These are phyloP conservation scores for Zalophus californianus DNA, from an alignment of 2,797 vertebrate species.

Conservation along the genomic window DNA sequence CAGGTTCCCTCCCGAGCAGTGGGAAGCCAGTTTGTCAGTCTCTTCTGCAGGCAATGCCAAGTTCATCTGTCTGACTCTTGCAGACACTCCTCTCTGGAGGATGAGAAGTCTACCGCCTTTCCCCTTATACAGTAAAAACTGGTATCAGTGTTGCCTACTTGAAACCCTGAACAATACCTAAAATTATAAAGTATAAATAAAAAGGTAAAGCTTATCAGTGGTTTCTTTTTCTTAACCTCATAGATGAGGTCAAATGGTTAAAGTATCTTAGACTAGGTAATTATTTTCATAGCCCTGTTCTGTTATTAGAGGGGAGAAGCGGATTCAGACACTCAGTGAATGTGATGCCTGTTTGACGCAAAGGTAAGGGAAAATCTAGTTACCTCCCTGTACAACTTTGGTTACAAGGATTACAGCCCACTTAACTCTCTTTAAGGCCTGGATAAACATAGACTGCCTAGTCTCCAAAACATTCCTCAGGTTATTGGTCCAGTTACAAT, in stretches of 20 bases:
- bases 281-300: conserved; percentile 47
- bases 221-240: conserved; percentile 49
- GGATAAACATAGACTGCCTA: conserved; percentile 69
- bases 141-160: neutral
- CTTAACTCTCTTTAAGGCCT: conserved; percentile 73
- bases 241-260: neutral
- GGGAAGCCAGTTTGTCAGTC: conserved; percentile 17
- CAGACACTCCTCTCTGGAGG: neutral
- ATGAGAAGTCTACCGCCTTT: neutral
- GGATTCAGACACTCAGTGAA: conserved; percentile 59
- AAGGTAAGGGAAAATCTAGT: conserved; percentile 56
- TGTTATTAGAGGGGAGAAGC: neutral
- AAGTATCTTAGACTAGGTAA: neutral
- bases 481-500: conserved; percentile 59
- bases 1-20: neutral
- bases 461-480: conserved; percentile 67
- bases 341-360: conserved; percentile 64
- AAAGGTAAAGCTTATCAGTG: neutral
- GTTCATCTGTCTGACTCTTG: conserved; percentile 17
- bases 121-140: conserved; percentile 31
- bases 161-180: neutral
- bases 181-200: conserved; percentile 3
- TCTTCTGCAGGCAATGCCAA: neutral
- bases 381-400: conserved; percentile 58
- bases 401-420: conserved; percentile 75